phyloP scores from a whole-genome alignment of 2,113 vertebrate species.

The Gallinago media region DNA sequence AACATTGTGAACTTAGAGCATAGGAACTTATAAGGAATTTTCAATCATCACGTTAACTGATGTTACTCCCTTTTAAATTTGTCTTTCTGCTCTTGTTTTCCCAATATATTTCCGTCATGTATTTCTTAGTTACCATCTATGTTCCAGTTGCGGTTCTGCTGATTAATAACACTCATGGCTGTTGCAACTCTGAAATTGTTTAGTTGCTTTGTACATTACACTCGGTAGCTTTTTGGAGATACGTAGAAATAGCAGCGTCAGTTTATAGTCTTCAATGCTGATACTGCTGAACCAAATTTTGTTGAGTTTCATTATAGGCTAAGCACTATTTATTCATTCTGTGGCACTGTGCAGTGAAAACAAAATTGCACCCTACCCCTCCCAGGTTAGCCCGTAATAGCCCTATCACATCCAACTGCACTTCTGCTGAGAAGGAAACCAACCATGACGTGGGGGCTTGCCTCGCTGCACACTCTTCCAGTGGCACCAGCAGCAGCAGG shows the following conservation, averaged over 20 bases:
- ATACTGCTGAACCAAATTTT: slow-evolving; percentile 15
- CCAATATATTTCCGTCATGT: background rate
- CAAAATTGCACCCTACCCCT: background rate
- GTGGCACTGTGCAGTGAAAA: background rate
- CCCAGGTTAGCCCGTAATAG: slow-evolving; percentile 7
- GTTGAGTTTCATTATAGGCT: background rate
- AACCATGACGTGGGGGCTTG: background rate
- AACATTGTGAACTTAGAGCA: background rate
- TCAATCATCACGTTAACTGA: background rate
- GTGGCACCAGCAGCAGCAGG: background rate
- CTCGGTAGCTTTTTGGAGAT: background rate
- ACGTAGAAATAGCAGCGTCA: background rate
- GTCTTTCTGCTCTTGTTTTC: background rate
- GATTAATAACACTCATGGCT: background rate
- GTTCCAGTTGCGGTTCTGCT: background rate
- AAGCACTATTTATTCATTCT: slow-evolving; percentile 13
- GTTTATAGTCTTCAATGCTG: slow-evolving; percentile 20
- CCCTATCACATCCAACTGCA: background rate
- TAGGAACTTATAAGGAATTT: background rate
- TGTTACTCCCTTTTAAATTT: background rate
- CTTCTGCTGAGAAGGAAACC: background rate
- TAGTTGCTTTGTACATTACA: background rate
- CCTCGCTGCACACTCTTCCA: fast-evolving
- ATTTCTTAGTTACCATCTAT: background rate
- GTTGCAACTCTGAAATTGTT: background rate